phyloP scores from a whole-genome alignment of 2,888 invertebrate species.

The Amphipyra berbera region DNA sequence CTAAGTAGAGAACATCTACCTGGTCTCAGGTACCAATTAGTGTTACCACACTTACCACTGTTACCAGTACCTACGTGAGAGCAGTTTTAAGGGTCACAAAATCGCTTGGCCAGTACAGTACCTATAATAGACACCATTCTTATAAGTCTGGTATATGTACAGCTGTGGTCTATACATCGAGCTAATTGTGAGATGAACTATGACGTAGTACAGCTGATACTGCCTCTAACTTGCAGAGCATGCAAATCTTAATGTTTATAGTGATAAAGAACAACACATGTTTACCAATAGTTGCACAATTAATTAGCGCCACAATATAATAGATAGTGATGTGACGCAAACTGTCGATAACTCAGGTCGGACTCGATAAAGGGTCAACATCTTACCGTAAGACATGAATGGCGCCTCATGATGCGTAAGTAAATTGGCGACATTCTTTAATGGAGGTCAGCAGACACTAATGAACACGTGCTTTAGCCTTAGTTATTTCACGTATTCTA shows the following conservation, averaged over 20 bases:
- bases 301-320: slow-evolving; percentile 39
- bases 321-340: slow-evolving; percentile 54
- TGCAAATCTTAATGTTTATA: slow-evolving; percentile 30
- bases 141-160: too few species aligned
- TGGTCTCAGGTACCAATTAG: neutral
- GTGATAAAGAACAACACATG: slow-evolving; percentile 49
- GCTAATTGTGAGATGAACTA: slow-evolving; percentile 5
- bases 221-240: slow-evolving; percentile 11
- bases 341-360: slow-evolving; percentile 47
- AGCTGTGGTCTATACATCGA: too few species aligned
- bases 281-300: slow-evolving; percentile 47
- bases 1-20: neutral
- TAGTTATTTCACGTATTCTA: too few species aligned
- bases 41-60: too few species aligned
- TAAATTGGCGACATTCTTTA: neutral
- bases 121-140: too few species aligned
- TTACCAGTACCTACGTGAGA: too few species aligned
- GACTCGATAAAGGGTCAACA: slow-evolving; percentile 41
- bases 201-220: slow-evolving; percentile 42
- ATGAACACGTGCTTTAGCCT: too few species aligned
- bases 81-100: too few species aligned
- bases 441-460: too few species aligned
- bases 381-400: slow-evolving; percentile 47
- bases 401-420: slow-evolving; percentile 6
- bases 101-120: too few species aligned